Evolutionary conservation across 2,797 vertebrate genomes (phyloP).

Genomic region (Tympanoctomys barrerae): DNA sequence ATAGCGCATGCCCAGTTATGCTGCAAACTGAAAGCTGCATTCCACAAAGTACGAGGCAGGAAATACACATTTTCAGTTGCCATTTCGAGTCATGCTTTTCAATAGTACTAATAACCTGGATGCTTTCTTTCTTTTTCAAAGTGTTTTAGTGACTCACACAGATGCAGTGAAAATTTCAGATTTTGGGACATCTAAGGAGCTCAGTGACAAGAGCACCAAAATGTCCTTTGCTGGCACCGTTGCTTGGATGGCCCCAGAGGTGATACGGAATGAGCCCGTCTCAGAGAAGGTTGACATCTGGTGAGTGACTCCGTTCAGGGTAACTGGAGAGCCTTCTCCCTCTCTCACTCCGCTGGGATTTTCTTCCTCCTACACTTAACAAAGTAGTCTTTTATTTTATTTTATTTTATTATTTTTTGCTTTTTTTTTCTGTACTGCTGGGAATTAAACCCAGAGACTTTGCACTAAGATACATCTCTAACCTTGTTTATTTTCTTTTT

Average conservation of each 20-base stretch:
- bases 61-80: neutral
- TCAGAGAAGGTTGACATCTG: constrained; percentile 99
- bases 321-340: neutral
- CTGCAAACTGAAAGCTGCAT: neutral
- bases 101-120: constrained; percentile 46
- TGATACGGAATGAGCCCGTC: constrained; percentile 98
- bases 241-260: constrained; percentile 99
- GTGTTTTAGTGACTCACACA: constrained; percentile 97
- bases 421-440: neutral
- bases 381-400: neutral
- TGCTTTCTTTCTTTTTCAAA: constrained; percentile 83
- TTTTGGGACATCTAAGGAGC: constrained; percentile 99
- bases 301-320: constrained; percentile 87
- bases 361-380: neutral
- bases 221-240: constrained; percentile 99
- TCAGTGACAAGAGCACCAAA: constrained; percentile 99
- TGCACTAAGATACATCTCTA: neutral
- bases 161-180: constrained; percentile 99
- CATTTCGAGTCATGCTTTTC: neutral
- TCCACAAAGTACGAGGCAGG: neutral
- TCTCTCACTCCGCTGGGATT: neutral
- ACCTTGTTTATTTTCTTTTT: neutral
- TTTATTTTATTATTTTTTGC: too few relatives aligned
- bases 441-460: neutral
- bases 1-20: too few relatives aligned